These are phyloP conservation scores for Chelonus insularis DNA, from an alignment of 1,140 invertebrate species.

Conservation along the genomic window DNA sequence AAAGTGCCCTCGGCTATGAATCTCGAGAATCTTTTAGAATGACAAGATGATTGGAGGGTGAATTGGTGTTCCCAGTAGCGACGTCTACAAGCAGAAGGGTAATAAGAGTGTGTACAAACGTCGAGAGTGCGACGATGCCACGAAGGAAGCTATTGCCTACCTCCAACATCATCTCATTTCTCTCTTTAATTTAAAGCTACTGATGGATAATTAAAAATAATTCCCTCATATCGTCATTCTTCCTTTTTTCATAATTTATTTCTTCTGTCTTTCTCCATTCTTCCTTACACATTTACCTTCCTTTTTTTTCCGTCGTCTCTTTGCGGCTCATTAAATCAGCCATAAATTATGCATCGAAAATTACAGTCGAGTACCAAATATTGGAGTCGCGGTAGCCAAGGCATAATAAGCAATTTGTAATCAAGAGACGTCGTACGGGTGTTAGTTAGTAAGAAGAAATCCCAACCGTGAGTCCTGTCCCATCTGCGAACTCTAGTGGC, in stretches of 20 bases:
- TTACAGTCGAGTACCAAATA: slow-evolving; percentile 54
- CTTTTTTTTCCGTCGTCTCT: slow-evolving; percentile 49
- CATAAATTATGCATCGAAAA: slow-evolving; percentile 62
- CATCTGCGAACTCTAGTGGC: slow-evolving; percentile 12
- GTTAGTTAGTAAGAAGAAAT: slow-evolving; percentile 51
- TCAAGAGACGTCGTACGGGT: slow-evolving; percentile 52
- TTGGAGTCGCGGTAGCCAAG: slow-evolving; percentile 34
- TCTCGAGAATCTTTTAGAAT: slow-evolving; percentile 33
- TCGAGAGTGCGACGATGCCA: neutral
- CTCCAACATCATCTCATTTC: neutral
- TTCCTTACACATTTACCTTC: slow-evolving; percentile 14
- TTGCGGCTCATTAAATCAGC: slow-evolving; percentile 60
- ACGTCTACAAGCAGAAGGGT: slow-evolving; percentile 21
- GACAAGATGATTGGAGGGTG: slow-evolving; percentile 36
- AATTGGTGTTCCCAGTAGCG: slow-evolving; percentile 18
- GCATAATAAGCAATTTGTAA: slow-evolving; percentile 62
- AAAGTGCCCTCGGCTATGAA: slow-evolving; percentile 30
- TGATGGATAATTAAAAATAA: slow-evolving; percentile 60
- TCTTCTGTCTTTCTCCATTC: slow-evolving; percentile 18
- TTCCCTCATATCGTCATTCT: slow-evolving; percentile 38
- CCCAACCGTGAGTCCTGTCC: slow-evolving; percentile 38
- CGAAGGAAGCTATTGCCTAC: neutral
- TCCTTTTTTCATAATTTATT: neutral
- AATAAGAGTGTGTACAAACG: slow-evolving; percentile 28
- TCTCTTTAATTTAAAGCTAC: neutral